Base-by-base conservation (phyloP, 1,140 invertebrate genomes). In the Doryteuthis pealeii region DNA sequence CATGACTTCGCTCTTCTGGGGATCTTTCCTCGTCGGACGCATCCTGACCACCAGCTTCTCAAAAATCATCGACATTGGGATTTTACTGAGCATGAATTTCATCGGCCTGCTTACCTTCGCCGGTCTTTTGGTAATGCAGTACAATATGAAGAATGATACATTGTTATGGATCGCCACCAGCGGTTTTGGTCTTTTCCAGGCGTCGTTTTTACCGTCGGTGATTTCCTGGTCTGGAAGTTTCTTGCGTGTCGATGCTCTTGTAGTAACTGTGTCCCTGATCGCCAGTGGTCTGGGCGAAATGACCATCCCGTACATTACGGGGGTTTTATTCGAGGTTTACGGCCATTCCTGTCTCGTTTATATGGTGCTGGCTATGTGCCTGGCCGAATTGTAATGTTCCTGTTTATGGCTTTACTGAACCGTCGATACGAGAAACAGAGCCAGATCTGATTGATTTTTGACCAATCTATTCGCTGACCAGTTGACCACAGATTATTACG, bases 151-250 rank as follows among this genome's bases (percentile, higher is more conserved):
- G 30, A 62, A 62, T 22, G 49, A 40, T 12, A 15, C 58, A 5
- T 54, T 45, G n/a, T 70, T 77, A 18, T 77, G 76, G 76, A 70
- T 77, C 26, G 73, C 70, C 31, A 72, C 76, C 8, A 69, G 69
- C 18, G 70, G 43, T 1, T 62, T 77, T 67, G 73, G 70, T 12
- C 35, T 77, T 30, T 77, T 77, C 54, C 18, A 62, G 28, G 54
- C 76, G 2, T 58, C 70, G 0, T 77, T 71, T 30, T 70, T 77
- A 40, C 76, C 76, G 14, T 58, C 68, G 0, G 74, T 72, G n/a
- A 65, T 77, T 30, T 40, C 73, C 28, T 77, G 76, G 76, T 71
- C 70, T 49, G 70, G 58, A 15, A 33, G 49, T 15, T 74, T 43
- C 73, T 2, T 62, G 2, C 58, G 70, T 26, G 14, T 77, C n/a